These are phyloP conservation scores for Drosophila suzukii DNA, from an alignment of 1,140 invertebrate genomes.

Conservation along the genomic window DNA sequence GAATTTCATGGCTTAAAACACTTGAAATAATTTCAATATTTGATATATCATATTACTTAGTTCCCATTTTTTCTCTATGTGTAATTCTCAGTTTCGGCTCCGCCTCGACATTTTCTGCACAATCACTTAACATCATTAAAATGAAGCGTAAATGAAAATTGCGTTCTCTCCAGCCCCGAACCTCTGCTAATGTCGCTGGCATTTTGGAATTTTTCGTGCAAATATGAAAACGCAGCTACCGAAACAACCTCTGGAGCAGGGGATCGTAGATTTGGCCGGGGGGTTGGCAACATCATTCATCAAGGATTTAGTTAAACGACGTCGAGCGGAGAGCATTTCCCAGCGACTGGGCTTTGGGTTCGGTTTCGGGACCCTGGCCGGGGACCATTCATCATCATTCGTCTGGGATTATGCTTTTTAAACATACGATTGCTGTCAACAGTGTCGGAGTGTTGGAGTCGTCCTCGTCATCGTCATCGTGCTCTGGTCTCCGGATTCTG, in stretches of 20 bases:
- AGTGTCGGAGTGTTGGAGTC: constrained; percentile 71
- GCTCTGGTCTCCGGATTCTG: constrained; percentile 12
- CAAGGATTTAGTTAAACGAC: constrained; percentile 83
- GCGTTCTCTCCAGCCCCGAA: constrained; percentile 49
- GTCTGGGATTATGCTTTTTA: constrained; percentile 83
- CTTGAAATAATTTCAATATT: too few relatives aligned
- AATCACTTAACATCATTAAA: constrained; percentile 83
- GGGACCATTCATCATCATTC: constrained; percentile 80
- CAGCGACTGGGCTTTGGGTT: constrained; percentile 26
- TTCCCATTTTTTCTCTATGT: not conserved
- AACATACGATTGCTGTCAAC: constrained; percentile 83
- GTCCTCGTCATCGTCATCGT: constrained; percentile 34
- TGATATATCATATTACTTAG: too few relatives aligned
- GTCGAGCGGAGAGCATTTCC: constrained; percentile 59
- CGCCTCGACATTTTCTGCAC: constrained; percentile 73
- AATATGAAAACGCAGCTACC: constrained; percentile 68
- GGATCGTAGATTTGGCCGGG: constrained; percentile 18
- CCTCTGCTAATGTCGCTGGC: constrained; percentile 70
- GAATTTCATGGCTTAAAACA: too few relatives aligned
- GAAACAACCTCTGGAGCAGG: constrained; percentile 3
- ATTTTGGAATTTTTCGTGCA: constrained; percentile 73
- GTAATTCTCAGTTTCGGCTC: constrained; percentile 20
- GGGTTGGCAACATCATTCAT: constrained; percentile 71
- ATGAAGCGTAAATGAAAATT: constrained; percentile 83
- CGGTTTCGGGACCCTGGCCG: constrained; percentile 11